These are phyloP conservation scores for Goniozus legneri DNA, from an alignment of 1,140 invertebrate species.

Conservation along the genomic window DNA sequence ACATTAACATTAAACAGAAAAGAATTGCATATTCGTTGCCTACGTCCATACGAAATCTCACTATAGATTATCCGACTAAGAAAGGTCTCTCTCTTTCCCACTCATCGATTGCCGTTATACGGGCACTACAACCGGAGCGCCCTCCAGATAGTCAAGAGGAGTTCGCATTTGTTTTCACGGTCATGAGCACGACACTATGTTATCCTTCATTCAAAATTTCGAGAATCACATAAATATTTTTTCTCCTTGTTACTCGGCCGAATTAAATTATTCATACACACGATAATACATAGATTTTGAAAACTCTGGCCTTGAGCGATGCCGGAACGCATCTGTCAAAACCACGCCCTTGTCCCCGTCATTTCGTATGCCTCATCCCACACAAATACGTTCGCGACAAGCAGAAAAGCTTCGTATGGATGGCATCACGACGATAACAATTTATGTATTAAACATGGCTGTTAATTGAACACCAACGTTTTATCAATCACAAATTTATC, in stretches of 20 bases:
- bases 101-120: not conserved
- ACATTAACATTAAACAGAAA: not conserved
- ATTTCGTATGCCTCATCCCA: too few species aligned
- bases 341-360: slow-evolving; percentile 45
- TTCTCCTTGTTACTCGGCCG: not conserved
- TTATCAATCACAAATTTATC: too few species aligned
- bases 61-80: too few species aligned
- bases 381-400: too few species aligned
- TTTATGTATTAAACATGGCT: too few species aligned
- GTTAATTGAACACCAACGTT: too few species aligned
- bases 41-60: not conserved
- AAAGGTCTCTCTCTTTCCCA: too few species aligned
- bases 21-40: not conserved
- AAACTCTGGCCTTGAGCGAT: slow-evolving; percentile 8
- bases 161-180: slow-evolving; percentile 9
- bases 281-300: not conserved
- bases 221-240: too few species aligned
- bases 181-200: not conserved
- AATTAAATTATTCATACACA: not conserved
- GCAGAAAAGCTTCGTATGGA: too few species aligned
- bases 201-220: not conserved
- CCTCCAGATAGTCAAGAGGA: not conserved
- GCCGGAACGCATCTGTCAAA: slow-evolving; percentile 39
- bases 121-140: not conserved
- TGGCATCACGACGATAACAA: too few species aligned